Conservation (phyloP, 2,113 vertebrate species). For the Phrynosoma blainvillii region DNA sequence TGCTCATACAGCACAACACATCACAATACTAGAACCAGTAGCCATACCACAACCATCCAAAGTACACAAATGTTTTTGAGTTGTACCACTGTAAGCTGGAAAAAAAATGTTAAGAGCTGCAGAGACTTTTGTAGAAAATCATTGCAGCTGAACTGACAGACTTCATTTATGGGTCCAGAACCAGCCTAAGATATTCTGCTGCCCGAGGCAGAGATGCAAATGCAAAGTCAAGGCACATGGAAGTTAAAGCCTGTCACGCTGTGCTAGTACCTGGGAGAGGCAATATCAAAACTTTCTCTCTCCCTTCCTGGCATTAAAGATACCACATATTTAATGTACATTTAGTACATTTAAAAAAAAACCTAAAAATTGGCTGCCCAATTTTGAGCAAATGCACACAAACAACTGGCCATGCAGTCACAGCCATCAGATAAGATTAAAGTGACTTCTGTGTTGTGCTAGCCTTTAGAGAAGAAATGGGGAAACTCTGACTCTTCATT, state of each 20-base stretch:
- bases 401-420: neutral
- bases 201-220: too few relatives aligned
- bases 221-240: too few relatives aligned
- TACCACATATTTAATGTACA: too few relatives aligned
- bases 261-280: neutral
- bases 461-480: neutral
- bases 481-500: neutral
- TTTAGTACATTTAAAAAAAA: too few relatives aligned
- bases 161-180: neutral
- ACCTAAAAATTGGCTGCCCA: too few relatives aligned
- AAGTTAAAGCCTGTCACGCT: neutral
- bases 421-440: neutral
- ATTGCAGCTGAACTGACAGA: neutral
- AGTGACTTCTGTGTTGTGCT: neutral
- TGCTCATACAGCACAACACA: conserved; percentile 6
- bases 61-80: neutral
- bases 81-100: neutral
- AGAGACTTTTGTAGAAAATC: neutral
- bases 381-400: neutral
- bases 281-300: neutral
- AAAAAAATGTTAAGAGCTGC: neutral
- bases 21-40: neutral
- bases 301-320: too few relatives aligned
- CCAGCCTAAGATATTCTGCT: too few relatives aligned
- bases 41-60: conserved; percentile 13